These are phyloP conservation scores for Dysmachus trigonus DNA, from an alignment of 2,888 invertebrate species.

Conservation along the genomic window DNA sequence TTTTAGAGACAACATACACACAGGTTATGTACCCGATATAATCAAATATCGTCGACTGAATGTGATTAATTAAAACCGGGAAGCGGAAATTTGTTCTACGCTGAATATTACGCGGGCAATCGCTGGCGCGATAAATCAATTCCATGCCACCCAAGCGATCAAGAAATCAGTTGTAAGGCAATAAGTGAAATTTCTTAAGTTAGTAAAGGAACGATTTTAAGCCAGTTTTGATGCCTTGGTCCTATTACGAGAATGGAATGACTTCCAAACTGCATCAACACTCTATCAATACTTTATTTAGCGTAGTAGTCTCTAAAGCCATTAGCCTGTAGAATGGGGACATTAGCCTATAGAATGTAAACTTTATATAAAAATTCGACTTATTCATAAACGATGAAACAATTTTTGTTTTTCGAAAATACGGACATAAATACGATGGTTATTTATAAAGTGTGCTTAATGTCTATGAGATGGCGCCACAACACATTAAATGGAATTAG, in stretches of 20 bases:
- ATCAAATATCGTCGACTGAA: not conserved
- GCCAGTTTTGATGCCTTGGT: not conserved
- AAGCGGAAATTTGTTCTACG: not conserved
- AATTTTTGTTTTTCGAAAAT: not conserved
- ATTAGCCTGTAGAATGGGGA: no score
- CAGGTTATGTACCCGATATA: not conserved
- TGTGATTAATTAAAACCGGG: not conserved
- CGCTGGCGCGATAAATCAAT: not conserved
- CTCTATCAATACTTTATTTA: no score
- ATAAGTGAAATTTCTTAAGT: not conserved
- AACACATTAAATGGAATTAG: no score
- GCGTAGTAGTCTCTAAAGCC: no score
- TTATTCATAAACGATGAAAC: not conserved
- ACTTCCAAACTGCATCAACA: no score
- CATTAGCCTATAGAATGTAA: no score
- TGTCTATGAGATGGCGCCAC: no score
- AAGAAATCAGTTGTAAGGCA: not conserved
- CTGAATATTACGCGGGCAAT: not conserved
- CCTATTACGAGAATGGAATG: no score
- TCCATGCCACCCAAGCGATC: not conserved
- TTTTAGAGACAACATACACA: not conserved
- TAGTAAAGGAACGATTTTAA: not conserved
- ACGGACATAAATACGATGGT: no score
- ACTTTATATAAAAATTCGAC: no score
- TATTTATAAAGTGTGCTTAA: no score